phyloP scores from a whole-genome alignment of 2,797 vertebrate genomes.

The Pseudomugil tenellus region DNA sequence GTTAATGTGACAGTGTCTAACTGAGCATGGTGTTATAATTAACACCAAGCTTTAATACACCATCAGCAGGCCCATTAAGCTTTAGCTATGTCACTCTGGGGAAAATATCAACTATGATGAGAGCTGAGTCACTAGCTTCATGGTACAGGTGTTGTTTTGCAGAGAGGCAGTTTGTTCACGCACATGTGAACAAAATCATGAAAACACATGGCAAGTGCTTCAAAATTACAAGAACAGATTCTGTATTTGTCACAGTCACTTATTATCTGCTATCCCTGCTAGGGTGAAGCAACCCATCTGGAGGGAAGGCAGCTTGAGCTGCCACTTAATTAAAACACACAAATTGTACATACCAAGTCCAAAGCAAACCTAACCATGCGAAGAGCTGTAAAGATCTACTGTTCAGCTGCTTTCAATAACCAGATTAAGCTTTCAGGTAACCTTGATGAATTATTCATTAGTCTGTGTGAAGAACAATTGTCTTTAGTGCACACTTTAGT shows the following conservation, averaged over 20 bases:
- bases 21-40: slow-evolving; percentile 70
- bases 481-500: neutral
- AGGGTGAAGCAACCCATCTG: slow-evolving; percentile 64
- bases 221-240: slow-evolving; percentile 45
- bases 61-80: slow-evolving; percentile 71
- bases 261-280: slow-evolving; percentile 53
- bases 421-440: slow-evolving; percentile 19
- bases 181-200: neutral
- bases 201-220: slow-evolving; percentile 11
- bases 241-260: slow-evolving; percentile 35
- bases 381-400: slow-evolving; percentile 29
- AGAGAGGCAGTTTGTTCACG: neutral
- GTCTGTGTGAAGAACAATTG: slow-evolving; percentile 17
- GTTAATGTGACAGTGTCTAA: slow-evolving; percentile 68
- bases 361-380: neutral
- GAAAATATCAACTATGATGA: slow-evolving; percentile 52
- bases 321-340: slow-evolving; percentile 32
- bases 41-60: slow-evolving; percentile 68
- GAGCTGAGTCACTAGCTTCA: slow-evolving; percentile 34
- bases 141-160: slow-evolving; percentile 27
- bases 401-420: slow-evolving; percentile 38
- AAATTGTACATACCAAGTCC: slow-evolving; percentile 15
- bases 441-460: too few relatives aligned
- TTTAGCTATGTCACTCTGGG: slow-evolving; percentile 67
- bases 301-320: slow-evolving; percentile 52